Conservation (phyloP, 2,797 vertebrate genomes). For the Tragopan temminckii region DNA sequence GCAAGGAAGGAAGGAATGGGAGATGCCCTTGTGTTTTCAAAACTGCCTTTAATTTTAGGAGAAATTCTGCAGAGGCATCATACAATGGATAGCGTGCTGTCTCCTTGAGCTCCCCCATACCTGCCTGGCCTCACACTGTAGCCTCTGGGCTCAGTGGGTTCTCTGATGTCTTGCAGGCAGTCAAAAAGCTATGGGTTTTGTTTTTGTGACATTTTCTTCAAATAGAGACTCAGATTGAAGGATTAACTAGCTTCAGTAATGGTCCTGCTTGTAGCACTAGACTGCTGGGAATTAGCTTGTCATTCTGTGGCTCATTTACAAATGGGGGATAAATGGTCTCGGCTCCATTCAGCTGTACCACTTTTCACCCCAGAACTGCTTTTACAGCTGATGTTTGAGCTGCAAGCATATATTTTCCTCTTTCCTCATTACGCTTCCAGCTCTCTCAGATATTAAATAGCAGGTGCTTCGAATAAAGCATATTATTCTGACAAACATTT, state of each 20-base stretch:
- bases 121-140: rapidly evolving
- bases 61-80: not conserved
- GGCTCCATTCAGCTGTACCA: constrained; percentile 9
- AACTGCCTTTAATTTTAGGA: not conserved
- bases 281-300: constrained; percentile 51
- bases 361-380: constrained; percentile 48
- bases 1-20: not conserved
- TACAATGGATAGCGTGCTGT: rapidly evolving
- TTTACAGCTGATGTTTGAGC: constrained; percentile 36
- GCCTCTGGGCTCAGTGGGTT: not conserved
- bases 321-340: constrained; percentile 35
- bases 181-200: not conserved
- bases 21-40: not conserved
- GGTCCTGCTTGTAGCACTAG: not conserved
- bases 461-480: constrained; percentile 60
- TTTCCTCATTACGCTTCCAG: constrained; percentile 39
- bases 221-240: constrained; percentile 32
- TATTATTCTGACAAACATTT: constrained; percentile 69
- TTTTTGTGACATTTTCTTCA: not conserved
- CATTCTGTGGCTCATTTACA: constrained; percentile 47
- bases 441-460: constrained; percentile 58
- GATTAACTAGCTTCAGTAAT: constrained; percentile 9
- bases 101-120: not conserved
- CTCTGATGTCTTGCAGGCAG: not conserved
- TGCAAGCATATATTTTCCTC: constrained; percentile 33